A percentile compares a stretch with the other conserved stretches of the same genome.
phyloP scores from a whole-genome alignment of 2,797 vertebrate genomes.

The Pseudochirops cupreus region DNA sequence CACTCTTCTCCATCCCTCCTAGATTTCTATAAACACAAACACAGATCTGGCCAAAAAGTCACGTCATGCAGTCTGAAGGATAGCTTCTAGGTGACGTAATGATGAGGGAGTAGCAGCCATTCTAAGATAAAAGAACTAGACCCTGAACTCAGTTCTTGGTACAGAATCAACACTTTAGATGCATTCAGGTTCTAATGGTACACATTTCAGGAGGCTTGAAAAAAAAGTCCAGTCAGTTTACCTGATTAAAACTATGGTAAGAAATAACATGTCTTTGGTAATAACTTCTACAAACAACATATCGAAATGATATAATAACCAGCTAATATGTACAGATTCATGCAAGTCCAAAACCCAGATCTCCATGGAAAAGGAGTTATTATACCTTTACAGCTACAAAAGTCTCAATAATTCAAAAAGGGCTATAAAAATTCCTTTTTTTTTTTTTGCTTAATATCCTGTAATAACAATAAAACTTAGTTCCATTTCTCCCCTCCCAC shows the following conservation, averaged over 20 bases:
- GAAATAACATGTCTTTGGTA: neutral
- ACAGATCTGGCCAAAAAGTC: neutral
- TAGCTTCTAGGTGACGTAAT: neutral
- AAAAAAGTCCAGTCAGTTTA: neutral
- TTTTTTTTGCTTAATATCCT: neutral
- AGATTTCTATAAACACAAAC: neutral
- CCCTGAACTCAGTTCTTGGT: conserved; percentile 8
- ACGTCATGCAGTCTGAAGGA: neutral
- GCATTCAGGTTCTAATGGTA: conserved; percentile 11
- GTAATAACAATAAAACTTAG: neutral
- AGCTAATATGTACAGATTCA: conserved; percentile 28
- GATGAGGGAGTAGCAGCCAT: neutral
- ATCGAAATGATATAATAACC: conserved; percentile 53
- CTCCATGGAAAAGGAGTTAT: neutral
- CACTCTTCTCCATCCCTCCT: neutral
- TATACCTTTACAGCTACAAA: neutral
- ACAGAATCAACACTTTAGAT: conserved; percentile 22
- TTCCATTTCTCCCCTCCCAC: neutral
- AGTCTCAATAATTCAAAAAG: conserved; percentile 20
- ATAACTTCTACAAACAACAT: conserved; percentile 28
- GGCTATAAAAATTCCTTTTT: conserved; percentile 10
- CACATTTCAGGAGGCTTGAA: conserved; percentile 34
- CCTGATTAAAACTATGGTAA: neutral
- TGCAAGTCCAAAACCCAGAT: neutral
- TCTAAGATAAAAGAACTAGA: conserved; percentile 42